Base-by-base conservation (phyloP, 1,140 invertebrate genomes). In the Drosophila ogumai region DNA sequence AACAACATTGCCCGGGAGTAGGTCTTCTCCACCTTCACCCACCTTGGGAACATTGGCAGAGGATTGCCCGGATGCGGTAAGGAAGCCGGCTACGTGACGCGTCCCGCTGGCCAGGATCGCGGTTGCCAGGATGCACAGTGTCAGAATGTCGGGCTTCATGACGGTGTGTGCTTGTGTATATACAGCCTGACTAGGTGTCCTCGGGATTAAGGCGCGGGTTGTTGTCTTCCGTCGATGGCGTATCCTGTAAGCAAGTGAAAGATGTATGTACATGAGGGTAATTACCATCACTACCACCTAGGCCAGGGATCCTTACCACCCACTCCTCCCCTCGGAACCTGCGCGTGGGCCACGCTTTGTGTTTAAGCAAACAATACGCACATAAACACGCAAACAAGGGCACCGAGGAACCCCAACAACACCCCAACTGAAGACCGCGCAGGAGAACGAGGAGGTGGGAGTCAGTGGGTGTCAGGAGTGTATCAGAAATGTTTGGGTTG, bases 231-330 rank as follows among this genome's bases (percentile, higher is more conserved):
- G 58, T 54, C 28, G 58, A 34, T 66, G 66, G 25, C 44, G 44
- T 56, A 22, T 56, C 78, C 76, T 81, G 71, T 76, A 59, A 58
- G 47, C 19, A 63, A 79, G 60, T 46, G 57, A 15, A 75, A 75
- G 76, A 81, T 65, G 54, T 77, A 84, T 76, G 61, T 84, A 76
- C 72, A 77, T 71, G 60, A 68, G 67, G 80, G 85, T 90, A 90
- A 87, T 87, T 87, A 87, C 84, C 82, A 80, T 88, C 73, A 88
- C 82, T 74, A 80, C 76, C 50, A 58, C 43, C 64, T 58, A 61
- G 50, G 38, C 28, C 15, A 40, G 34, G 49, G 25, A 56, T 44
- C 31, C 38, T 9, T 15, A 6, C 22, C 10, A 19, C 9, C 28
- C 59, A 44, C 17, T 8, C 12, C 41, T 12, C 52, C 50, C 25